Percentiles rank a stretch among this genome's conserved stretches.
phyloP scores from a whole-genome alignment of 2,888 invertebrate species.

The Drosophila niveifrons region DNA sequence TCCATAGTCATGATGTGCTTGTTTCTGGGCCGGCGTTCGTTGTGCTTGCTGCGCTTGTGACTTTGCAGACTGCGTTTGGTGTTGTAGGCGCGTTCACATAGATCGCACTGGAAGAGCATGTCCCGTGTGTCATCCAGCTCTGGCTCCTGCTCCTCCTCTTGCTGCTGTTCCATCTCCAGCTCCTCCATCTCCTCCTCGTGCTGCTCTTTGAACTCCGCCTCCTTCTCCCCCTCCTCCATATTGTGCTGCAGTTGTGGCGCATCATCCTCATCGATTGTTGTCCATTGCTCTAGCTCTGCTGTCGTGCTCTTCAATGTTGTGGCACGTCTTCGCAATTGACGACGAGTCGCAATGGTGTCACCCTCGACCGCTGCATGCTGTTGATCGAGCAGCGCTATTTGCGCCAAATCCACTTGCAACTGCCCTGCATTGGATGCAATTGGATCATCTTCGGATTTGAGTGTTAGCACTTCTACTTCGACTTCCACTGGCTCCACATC shows the following conservation, averaged over 20 bases:
- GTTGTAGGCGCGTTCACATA: constrained; percentile 74
- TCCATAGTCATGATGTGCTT: background rate
- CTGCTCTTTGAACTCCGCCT: constrained; percentile 29
- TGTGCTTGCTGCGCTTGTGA: constrained; percentile 70
- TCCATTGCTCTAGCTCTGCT: constrained; percentile 21
- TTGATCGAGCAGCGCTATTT: constrained; percentile 51
- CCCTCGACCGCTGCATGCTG: constrained; percentile 23
- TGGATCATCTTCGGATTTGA: constrained; percentile 60
- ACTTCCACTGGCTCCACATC: constrained; percentile 28
- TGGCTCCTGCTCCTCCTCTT: constrained; percentile 36
- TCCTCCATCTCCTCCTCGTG: constrained; percentile 35
- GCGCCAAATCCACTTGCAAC: constrained; percentile 31
- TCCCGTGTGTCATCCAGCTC: constrained; percentile 54
- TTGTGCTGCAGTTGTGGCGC: background rate
- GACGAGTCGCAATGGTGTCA: constrained; percentile 26
- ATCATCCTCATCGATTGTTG: constrained; percentile 17
- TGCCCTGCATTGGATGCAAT: constrained; percentile 43
- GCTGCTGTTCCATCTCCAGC: constrained; percentile 29
- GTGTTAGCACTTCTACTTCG: constrained; percentile 23
- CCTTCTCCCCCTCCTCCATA: constrained; percentile 22
- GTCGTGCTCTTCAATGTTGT: constrained; percentile 45
- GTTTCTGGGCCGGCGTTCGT: constrained; percentile 12
- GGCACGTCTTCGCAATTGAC: constrained; percentile 24
- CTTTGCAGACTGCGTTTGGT: constrained; percentile 75
- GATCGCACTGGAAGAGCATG: constrained; percentile 73